Conservation (phyloP, 2,113 vertebrate genomes). For the Hiodon tergisus region DNA sequence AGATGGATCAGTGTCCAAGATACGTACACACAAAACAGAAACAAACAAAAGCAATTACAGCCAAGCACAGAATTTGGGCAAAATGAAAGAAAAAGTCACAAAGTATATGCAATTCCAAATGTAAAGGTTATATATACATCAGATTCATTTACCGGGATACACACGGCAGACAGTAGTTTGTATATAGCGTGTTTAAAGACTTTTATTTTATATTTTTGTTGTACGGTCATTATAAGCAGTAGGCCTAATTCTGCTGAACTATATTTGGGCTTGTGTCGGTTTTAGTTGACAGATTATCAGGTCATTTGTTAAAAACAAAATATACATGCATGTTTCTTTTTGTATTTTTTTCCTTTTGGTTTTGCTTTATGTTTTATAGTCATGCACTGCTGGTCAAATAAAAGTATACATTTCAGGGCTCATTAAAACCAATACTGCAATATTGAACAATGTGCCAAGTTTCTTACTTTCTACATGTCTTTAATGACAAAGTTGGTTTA, state of each 20-base stretch:
- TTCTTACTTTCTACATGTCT: not conserved
- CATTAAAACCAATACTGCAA: slow-evolving; percentile 6
- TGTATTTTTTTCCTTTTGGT: not conserved
- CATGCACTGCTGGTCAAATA: not conserved
- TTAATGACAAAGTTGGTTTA: not conserved
- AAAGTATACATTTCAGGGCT: not conserved
- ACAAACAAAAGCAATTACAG: too few relatives aligned
- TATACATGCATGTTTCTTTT: not conserved
- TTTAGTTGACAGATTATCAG: too few relatives aligned
- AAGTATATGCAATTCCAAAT: too few relatives aligned
- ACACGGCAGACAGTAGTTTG: slow-evolving; percentile 5
- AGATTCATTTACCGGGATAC: too few relatives aligned
- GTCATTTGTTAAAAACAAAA: not conserved
- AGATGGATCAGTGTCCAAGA: not conserved
- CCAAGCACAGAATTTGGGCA: too few relatives aligned
- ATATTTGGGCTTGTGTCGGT: too few relatives aligned
- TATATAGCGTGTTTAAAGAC: not conserved
- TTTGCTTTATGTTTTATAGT: slow-evolving; percentile 2
- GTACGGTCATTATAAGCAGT: not conserved
- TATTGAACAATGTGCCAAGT: slow-evolving; percentile 1
- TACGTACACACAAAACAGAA: too few relatives aligned
- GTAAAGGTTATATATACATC: too few relatives aligned
- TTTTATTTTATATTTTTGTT: not conserved
- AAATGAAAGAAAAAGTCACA: too few relatives aligned
- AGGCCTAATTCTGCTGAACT: too few relatives aligned